Conservation (phyloP, 1,140 invertebrate genomes). For the Cataglyphis hispanica region DNA sequence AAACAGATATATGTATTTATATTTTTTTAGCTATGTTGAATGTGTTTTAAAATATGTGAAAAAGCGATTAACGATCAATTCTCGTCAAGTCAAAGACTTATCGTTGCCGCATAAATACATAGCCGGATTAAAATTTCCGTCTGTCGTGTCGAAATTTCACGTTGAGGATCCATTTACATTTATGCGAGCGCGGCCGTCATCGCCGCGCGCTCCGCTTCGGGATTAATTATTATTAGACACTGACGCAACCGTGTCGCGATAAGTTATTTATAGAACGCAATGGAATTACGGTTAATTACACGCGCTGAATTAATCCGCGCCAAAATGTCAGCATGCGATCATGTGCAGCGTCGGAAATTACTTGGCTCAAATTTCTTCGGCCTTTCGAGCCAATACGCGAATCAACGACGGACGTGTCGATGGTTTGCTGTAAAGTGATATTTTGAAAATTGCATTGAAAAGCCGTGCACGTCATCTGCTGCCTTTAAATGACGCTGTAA, state of each 20-base stretch:
- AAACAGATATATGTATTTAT: background rate
- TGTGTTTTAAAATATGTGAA: conserved; percentile 3
- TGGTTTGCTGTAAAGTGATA: conserved; percentile 23
- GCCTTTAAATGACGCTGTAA: conserved; percentile 28
- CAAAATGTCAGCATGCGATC: conserved; percentile 19
- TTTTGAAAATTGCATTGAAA: conserved; percentile 56
- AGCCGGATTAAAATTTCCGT: conserved; percentile 35
- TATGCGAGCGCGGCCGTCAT: conserved; percentile 47
- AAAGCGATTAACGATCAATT: background rate
- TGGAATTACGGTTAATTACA: conserved; percentile 62
- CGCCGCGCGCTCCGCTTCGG: conserved; percentile 32
- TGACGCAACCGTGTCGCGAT: conserved; percentile 46
- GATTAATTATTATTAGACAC: conserved; percentile 62
- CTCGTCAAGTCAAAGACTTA: conserved; percentile 20
- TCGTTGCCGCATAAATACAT: conserved; percentile 37
- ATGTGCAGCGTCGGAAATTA: conserved; percentile 20
- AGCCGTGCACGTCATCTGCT: background rate
- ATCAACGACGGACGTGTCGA: background rate
- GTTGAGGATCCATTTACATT: conserved; percentile 58
- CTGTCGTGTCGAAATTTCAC: conserved; percentile 46
- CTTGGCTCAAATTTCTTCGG: conserved; percentile 44
- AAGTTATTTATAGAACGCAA: conserved; percentile 61
- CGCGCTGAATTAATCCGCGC: conserved; percentile 45
- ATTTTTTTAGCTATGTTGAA: background rate
- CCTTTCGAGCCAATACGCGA: background rate